Percentiles rank a stretch among this genome's conserved stretches.
These are phyloP conservation scores for Rhynchotus rufescens DNA, from an alignment of 2,797 vertebrate genomes.

Conservation along the genomic window DNA sequence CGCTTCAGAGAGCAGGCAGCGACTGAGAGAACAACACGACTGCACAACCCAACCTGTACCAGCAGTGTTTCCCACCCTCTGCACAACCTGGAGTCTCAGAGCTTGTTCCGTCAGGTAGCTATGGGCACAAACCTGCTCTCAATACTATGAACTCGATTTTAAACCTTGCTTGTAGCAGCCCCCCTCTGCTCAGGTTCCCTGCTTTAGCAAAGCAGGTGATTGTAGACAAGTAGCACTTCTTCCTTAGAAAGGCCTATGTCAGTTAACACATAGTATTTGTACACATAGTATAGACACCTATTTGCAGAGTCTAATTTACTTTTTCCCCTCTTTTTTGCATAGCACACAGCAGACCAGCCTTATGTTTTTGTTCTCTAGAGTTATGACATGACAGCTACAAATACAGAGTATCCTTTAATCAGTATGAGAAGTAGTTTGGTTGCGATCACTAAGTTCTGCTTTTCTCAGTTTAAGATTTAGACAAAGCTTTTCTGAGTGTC, in stretches of 20 bases:
- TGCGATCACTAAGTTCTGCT: not conserved
- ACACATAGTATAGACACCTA: not conserved
- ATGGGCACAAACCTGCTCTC: not conserved
- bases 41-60: not conserved
- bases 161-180: not conserved
- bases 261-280: not conserved
- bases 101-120: not conserved
- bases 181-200: not conserved
- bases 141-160: not conserved
- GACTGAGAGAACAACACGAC: not conserved
- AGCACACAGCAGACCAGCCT: not conserved
- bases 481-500: not conserved
- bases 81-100: rapidly evolving
- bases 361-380: not conserved
- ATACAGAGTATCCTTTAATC: not conserved
- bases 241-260: not conserved
- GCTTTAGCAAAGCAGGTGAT: not conserved
- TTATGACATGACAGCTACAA: not conserved
- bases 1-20: not conserved
- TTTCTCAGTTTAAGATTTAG: not conserved
- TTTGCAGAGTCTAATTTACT: not conserved
- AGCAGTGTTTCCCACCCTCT: not conserved
- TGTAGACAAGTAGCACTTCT: not conserved
- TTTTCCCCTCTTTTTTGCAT: rapidly evolving
- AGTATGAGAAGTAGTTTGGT: not conserved